These are phyloP conservation scores for Mionectes olivaceus DNA, from an alignment of 2,797 vertebrate genomes.

Conservation along the genomic window DNA sequence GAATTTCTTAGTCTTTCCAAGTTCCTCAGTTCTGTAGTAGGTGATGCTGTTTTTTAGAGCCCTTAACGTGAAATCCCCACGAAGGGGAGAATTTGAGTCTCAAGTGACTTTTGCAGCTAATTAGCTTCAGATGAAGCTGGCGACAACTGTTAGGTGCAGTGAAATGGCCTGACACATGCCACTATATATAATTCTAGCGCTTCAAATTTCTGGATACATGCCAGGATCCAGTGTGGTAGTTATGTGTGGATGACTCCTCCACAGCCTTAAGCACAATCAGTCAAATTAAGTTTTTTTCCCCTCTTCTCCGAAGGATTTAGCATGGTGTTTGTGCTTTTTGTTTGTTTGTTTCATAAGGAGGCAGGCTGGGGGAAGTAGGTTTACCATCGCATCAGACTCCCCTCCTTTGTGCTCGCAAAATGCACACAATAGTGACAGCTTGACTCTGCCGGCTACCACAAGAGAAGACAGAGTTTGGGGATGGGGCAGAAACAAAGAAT, in stretches of 20 bases:
- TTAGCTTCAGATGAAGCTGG: constrained; percentile 45
- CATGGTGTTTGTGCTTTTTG: not conserved
- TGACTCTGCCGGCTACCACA: not conserved
- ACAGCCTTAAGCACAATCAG: not conserved
- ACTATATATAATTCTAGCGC: not conserved
- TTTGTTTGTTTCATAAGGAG: not conserved
- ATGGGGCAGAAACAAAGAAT: constrained; percentile 1
- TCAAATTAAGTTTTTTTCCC: not conserved
- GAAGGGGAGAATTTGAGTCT: constrained; percentile 25
- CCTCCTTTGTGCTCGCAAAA: not conserved
- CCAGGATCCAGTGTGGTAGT: not conserved
- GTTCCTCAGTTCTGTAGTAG: not conserved
- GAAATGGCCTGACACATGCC: constrained; percentile 26
- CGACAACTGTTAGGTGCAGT: constrained; percentile 16
- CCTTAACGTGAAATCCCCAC: constrained; percentile 5
- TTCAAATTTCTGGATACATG: not conserved
- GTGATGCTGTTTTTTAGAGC: not conserved
- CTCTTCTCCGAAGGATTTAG: not conserved
- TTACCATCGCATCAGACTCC: not conserved
- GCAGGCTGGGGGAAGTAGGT: not conserved
- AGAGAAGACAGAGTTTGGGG: not conserved
- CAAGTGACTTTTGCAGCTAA: constrained; percentile 33
- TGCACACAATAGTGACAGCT: not conserved
- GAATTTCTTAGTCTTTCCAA: not conserved
- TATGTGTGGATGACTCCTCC: not conserved